These are phyloP conservation scores for Epirrhoe alternata DNA, from an alignment of 2,888 invertebrate genomes.

Conservation along the genomic window DNA sequence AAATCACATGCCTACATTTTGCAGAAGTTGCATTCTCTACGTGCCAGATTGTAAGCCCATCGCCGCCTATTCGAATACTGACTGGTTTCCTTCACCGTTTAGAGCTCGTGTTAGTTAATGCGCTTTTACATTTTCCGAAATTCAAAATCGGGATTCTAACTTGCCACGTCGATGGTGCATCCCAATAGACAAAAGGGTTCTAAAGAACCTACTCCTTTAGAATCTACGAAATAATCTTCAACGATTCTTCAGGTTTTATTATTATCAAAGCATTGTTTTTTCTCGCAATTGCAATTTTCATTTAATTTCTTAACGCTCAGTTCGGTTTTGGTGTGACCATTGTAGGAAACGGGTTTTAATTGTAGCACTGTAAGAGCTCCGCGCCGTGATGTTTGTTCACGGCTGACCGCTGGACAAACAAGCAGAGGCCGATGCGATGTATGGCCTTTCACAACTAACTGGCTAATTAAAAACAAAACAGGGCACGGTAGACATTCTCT, in stretches of 20 bases:
- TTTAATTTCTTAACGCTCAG: conserved; percentile 14
- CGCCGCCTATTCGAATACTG: too few relatives aligned
- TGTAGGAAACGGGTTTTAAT: conserved; percentile 45
- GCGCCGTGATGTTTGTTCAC: conserved; percentile 63
- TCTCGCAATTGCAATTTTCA: background rate
- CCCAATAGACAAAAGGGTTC: too few relatives aligned
- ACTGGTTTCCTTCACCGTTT: too few relatives aligned
- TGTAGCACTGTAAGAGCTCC: conserved; percentile 60
- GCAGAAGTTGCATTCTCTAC: too few relatives aligned
- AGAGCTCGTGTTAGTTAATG: too few relatives aligned
- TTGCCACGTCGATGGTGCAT: too few relatives aligned
- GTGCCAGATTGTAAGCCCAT: too few relatives aligned
- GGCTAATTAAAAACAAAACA: background rate
- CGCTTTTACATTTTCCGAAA: too few relatives aligned
- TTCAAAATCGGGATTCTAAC: too few relatives aligned
- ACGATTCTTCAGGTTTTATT: background rate
- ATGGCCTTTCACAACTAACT: conserved; percentile 61
- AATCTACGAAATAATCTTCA: conserved; percentile 9
- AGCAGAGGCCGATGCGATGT: conserved; percentile 45
- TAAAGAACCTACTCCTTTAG: background rate
- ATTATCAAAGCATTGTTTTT: background rate
- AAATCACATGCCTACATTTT: too few relatives aligned
- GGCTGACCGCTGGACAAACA: conserved; percentile 53
- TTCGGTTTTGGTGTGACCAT: conserved; percentile 24
- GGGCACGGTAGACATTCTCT: too few relatives aligned